Evolutionary conservation across 2,113 vertebrate species (phyloP).

Genomic region (Tachysurus vachellii): DNA sequence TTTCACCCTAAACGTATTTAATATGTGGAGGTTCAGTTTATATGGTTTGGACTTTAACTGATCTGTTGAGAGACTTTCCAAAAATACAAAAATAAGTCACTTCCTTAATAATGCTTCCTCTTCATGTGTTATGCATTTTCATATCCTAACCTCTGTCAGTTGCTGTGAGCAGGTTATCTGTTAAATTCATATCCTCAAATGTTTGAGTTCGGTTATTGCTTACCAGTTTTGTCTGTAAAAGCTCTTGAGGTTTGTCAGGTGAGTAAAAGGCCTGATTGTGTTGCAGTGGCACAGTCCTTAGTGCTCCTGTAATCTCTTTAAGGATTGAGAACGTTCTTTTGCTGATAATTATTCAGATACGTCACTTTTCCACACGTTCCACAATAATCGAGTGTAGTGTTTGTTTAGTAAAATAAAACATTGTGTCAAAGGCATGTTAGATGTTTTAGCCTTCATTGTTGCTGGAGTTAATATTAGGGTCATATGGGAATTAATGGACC

Average conservation of each 20-base stretch:
- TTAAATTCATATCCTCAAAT: background rate
- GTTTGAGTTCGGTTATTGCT: background rate
- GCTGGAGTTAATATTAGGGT: background rate
- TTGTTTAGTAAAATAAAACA: background rate
- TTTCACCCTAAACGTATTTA: background rate
- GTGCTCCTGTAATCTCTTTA: constrained; percentile 23
- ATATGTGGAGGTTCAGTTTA: background rate
- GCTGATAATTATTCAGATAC: background rate
- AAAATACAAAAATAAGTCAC: background rate
- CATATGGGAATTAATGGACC: background rate
- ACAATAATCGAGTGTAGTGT: background rate
- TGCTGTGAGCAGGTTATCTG: background rate
- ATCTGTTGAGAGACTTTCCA: background rate
- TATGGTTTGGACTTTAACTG: background rate
- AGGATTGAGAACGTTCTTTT: constrained; percentile 24
- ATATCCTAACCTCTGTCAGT: background rate
- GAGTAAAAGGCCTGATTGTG: background rate
- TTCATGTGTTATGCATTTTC: constrained; percentile 6
- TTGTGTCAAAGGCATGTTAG: background rate
- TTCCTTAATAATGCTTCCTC: constrained; percentile 13
- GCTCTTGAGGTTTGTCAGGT: background rate
- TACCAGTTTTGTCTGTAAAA: background rate
- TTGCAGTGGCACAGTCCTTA: background rate
- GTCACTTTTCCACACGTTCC: background rate
- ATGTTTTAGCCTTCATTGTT: background rate